Percentiles rank a stretch among this genome's conserved stretches.
Conservation (phyloP, 2,113 vertebrate genomes). For the Gorilla gorilla region DNA sequence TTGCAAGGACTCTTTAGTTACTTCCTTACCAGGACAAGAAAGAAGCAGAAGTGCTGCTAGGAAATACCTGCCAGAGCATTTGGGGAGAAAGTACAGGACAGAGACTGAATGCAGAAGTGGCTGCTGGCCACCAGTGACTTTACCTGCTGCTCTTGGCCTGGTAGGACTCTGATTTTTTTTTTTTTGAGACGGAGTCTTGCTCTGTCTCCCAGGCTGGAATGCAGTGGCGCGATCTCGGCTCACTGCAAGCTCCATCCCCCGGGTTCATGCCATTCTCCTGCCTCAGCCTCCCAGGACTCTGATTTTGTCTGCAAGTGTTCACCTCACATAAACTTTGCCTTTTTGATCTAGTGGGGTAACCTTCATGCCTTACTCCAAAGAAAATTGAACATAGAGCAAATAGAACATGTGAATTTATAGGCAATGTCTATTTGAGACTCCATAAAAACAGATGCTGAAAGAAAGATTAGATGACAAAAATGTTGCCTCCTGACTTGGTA, state of each 20-base stretch:
- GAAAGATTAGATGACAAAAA: not conserved
- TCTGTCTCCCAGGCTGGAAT: too few relatives aligned
- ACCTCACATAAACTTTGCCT: not conserved
- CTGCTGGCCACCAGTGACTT: not conserved
- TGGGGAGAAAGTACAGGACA: not conserved
- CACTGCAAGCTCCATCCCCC: too few relatives aligned
- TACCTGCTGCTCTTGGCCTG: not conserved
- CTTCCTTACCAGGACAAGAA: not conserved
- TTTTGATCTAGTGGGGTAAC: not conserved
- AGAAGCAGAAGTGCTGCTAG: not conserved
- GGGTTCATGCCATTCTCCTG: too few relatives aligned
- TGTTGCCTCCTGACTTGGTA: not conserved
- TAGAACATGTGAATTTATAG: not conserved
- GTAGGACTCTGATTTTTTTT: not conserved
- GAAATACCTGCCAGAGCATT: not conserved
- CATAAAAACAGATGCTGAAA: not conserved
- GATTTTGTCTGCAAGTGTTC: not conserved
- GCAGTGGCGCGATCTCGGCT: too few relatives aligned
- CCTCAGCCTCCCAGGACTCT: not conserved
- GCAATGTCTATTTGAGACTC: not conserved
- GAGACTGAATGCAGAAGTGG: not conserved
- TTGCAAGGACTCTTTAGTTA: slow-evolving; percentile 8
- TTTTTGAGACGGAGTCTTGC: too few relatives aligned
- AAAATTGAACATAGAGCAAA: not conserved
- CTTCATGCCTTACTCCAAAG: not conserved